These are phyloP conservation scores for Lochmaea crataegi DNA, from an alignment of 2,888 invertebrate genomes.

Conservation along the genomic window DNA sequence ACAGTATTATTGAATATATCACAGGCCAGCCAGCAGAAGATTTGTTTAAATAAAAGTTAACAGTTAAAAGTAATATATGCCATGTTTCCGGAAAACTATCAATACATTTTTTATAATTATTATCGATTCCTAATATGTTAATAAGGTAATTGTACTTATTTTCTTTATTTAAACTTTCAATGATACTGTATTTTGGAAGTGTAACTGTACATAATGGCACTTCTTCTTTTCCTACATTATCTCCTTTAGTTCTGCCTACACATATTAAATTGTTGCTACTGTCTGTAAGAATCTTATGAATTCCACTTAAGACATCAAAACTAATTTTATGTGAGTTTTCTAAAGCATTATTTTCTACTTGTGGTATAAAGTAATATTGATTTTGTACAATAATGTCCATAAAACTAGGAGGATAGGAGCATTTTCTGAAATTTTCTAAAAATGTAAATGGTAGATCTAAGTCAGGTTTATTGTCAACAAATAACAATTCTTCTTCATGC, in stretches of 20 bases:
- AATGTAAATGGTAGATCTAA: slow-evolving; percentile 9
- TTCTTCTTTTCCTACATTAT: slow-evolving; percentile 46
- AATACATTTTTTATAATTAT: slow-evolving; percentile 57
- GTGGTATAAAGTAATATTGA: slow-evolving; percentile 75
- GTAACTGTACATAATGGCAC: slow-evolving; percentile 42
- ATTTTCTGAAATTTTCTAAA: slow-evolving; percentile 70
- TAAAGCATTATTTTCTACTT: slow-evolving; percentile 76
- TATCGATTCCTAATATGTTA: slow-evolving; percentile 65
- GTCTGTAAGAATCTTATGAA: slow-evolving; percentile 64
- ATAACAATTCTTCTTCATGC: neutral
- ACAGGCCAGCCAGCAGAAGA: slow-evolving; percentile 64
- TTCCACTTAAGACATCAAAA: slow-evolving; percentile 72
- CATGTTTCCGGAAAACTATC: slow-evolving; percentile 69
- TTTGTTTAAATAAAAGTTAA: slow-evolving; percentile 70
- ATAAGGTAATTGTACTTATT: slow-evolving; percentile 63
- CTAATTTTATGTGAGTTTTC: slow-evolving; percentile 72
- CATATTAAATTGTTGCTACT: slow-evolving; percentile 52
- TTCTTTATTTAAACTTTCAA: slow-evolving; percentile 56
- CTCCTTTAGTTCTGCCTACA: slow-evolving; percentile 54
- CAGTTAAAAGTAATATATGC: slow-evolving; percentile 70
- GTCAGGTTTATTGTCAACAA: neutral
- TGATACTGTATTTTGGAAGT: slow-evolving; percentile 60
- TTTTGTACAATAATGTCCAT: slow-evolving; percentile 76
- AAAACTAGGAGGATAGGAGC: slow-evolving; percentile 73
- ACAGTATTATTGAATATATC: slow-evolving; percentile 71